phyloP scores from a whole-genome alignment of 2,888 invertebrate species.

The Cinara cedri region DNA sequence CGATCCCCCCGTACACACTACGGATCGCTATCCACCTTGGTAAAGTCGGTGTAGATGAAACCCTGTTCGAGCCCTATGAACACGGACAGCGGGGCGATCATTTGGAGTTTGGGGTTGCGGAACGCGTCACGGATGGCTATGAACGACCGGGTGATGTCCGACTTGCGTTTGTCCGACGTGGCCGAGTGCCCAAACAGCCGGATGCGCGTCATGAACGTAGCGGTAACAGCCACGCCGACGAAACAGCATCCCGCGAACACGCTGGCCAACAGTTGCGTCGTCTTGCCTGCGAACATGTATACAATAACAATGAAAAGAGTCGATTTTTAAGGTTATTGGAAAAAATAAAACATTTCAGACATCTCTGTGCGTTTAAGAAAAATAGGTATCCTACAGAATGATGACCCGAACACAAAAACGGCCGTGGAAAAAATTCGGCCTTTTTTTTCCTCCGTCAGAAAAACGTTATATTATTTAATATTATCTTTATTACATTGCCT shows the following conservation, averaged over 20 bases:
- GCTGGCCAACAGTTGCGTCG: constrained; percentile 63
- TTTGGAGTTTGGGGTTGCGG: constrained; percentile 71
- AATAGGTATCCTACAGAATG: too few relatives aligned
- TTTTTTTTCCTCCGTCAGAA: too few relatives aligned
- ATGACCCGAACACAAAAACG: too few relatives aligned
- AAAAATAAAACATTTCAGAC: too few relatives aligned
- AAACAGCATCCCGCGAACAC: constrained; percentile 65
- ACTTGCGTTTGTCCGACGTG: constrained; percentile 58
- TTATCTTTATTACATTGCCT: too few relatives aligned
- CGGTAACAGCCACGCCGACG: constrained; percentile 64
- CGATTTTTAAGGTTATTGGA: too few relatives aligned
- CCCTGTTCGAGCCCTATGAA: constrained; percentile 86
- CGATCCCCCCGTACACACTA: too few relatives aligned
- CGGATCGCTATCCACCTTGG: constrained; percentile 67
- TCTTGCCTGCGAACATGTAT: constrained; percentile 60
- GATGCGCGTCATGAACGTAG: constrained; percentile 66
- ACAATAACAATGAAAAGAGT: too few relatives aligned
- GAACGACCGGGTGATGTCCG: constrained; percentile 59
- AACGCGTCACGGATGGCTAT: constrained; percentile 67
- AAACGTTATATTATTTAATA: too few relatives aligned
- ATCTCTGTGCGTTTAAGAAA: too few relatives aligned
- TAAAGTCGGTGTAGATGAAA: constrained; percentile 82
- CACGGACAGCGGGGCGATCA: constrained; percentile 77
- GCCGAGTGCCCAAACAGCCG: constrained; percentile 68
- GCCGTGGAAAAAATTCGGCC: too few relatives aligned